Evolutionary conservation across 2,113 vertebrate species (phyloP), one percentile per base, ranked within the genome.

Genomic region (Paracanthobrama guichenoti): DNA sequence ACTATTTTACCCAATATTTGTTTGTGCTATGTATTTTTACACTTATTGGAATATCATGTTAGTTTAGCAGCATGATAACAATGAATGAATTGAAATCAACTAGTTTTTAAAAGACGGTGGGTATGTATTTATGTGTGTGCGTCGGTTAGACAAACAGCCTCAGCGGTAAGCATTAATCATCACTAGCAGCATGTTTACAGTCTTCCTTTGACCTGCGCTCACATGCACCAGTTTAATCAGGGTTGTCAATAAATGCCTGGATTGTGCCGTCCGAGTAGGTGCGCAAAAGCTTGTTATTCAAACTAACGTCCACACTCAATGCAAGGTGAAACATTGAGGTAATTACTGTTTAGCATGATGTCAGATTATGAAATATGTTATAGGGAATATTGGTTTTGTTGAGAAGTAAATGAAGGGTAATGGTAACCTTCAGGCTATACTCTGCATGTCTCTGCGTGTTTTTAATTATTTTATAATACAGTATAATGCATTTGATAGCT

Each of bases 261-360:
- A 76, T 55, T 9, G 50, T 55, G 50, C 46, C 26, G 46, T 20
- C 48, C 18, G 48, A 53, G 10, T 18, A 48, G 24, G 16, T 60
- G 55, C n/a, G n/a, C 13, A 1, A 60, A 62, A 44, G 55, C 55
- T 79, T 28, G 57, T 79, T 79, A 46, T 42, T 60, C 57, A 79
- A 60, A 62, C 57, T 62, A 62, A 44, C n/a, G 2, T 60, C 57
- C n/a, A 8, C 55, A 16, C 28, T 59, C 53, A 24, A 39, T 14
- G 35, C 14, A 26, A 67, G 60, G 42, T 50, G 59, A 62, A 44
- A 64, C 78, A 39, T 48, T 80, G 59, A 48, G 59, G n/a, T 80
- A 79, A 62, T 79, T 48, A 66, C 42, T 80, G 16, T 66, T 67
- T 48, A 80, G 60, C 44, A 31, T 28, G 59, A 22, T 67, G 60